Conservation (phyloP, 1,140 invertebrate genomes). For the Drosophila bocki region DNA sequence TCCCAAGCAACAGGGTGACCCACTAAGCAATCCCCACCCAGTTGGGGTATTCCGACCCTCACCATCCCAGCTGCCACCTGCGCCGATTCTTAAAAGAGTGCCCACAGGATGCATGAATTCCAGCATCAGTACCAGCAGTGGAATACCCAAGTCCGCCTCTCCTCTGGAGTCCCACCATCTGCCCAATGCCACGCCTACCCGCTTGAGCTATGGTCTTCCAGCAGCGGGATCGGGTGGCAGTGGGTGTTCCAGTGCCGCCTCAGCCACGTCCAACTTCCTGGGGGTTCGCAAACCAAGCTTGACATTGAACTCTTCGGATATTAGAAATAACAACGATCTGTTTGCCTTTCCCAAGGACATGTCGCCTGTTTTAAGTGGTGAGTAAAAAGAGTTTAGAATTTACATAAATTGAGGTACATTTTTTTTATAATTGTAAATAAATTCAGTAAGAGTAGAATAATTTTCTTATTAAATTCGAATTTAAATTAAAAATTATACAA, state of each 20-base stretch:
- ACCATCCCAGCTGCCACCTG: slow-evolving; percentile 79
- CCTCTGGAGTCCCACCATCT: slow-evolving; percentile 77
- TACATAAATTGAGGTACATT: not conserved
- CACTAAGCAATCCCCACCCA: slow-evolving; percentile 25
- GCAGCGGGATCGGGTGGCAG: slow-evolving; percentile 7
- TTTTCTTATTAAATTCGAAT: too few species aligned
- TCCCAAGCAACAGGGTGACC: slow-evolving; percentile 77
- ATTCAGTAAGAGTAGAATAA: not conserved
- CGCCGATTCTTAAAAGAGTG: slow-evolving; percentile 68
- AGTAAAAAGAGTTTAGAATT: not conserved
- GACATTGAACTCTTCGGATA: slow-evolving; percentile 78
- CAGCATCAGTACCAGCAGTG: slow-evolving; percentile 25
- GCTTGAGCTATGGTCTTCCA: slow-evolving; percentile 32
- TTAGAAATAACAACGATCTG: slow-evolving; percentile 78
- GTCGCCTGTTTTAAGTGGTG: slow-evolving; percentile 71
- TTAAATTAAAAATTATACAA: too few species aligned
- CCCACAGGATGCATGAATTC: slow-evolving; percentile 7
- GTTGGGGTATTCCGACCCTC: slow-evolving; percentile 64
- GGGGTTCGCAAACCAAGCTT: slow-evolving; percentile 74
- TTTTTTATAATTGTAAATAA: not conserved
- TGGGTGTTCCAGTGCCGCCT: slow-evolving; percentile 39
- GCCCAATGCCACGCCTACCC: slow-evolving; percentile 75
- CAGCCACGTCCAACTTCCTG: slow-evolving; percentile 62
- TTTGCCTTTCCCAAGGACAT: slow-evolving; percentile 81
- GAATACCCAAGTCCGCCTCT: slow-evolving; percentile 74